phyloP scores from a whole-genome alignment of 2,797 vertebrate species.

The Tokudaia muenninki region DNA sequence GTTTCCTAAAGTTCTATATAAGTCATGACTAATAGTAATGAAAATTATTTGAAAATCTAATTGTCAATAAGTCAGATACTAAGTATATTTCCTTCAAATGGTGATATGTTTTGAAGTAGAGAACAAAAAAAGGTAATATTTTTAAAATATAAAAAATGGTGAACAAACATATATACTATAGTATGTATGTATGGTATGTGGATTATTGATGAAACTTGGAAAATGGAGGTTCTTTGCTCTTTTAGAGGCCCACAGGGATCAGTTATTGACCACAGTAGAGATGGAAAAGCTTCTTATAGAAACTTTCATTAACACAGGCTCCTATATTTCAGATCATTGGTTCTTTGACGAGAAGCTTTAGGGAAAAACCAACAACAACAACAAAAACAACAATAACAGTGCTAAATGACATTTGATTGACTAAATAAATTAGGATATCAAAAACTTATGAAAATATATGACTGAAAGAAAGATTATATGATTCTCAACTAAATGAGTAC shows the following conservation, averaged over 20 bases:
- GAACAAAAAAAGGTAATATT: neutral
- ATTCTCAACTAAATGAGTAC: neutral
- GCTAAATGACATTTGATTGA: neutral
- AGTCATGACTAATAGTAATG: neutral
- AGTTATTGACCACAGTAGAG: neutral
- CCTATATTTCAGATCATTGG: neutral
- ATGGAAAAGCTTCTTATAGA: accelerated
- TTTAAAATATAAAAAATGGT: neutral
- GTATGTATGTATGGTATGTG: neutral
- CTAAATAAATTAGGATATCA: neutral
- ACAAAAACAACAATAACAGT: neutral
- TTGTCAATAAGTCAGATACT: neutral
- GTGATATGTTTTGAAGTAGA: neutral
- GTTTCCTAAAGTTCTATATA: neutral
- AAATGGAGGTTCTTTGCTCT: neutral
- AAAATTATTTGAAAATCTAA: slow-evolving; percentile 27
- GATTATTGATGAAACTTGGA: neutral
- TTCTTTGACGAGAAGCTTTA: neutral
- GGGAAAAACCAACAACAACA: neutral
- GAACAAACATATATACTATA: neutral
- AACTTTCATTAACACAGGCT: neutral
- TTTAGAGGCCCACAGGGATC: no score
- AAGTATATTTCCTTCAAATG: slow-evolving; percentile 7
- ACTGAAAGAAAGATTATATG: neutral
- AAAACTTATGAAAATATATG: neutral